These are phyloP conservation scores for Siniperca obscura DNA, from an alignment of 2,797 vertebrate species.

Conservation along the genomic window DNA sequence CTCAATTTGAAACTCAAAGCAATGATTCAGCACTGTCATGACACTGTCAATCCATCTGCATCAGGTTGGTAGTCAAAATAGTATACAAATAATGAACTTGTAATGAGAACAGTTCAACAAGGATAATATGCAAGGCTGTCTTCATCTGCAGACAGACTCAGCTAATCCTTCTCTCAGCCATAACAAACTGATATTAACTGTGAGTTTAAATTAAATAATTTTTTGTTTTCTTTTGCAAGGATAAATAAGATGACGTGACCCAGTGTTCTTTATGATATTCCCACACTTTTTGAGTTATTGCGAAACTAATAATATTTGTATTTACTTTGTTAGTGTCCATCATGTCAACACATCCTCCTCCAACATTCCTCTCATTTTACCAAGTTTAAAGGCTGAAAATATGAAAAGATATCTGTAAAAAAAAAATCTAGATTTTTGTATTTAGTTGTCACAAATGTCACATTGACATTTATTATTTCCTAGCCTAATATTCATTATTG, in stretches of 20 bases:
- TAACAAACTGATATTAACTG: not conserved
- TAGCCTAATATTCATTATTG: not conserved
- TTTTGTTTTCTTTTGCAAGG: not conserved
- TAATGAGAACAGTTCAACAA: not conserved
- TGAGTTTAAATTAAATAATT: not conserved
- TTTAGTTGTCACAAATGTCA: not conserved
- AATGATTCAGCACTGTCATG: not conserved
- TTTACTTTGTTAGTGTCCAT: not conserved
- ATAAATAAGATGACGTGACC: not conserved
- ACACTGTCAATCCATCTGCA: no score
- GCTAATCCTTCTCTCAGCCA: not conserved
- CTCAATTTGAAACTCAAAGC: not conserved
- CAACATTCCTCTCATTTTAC: not conserved
- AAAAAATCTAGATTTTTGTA: not conserved
- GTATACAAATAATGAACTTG: not conserved
- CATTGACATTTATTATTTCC: not conserved
- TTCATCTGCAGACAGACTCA: not conserved
- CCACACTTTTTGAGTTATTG: not conserved
- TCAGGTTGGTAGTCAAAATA: not conserved
- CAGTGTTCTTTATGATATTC: not conserved
- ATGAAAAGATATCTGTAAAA: not conserved
- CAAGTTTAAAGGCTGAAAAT: not conserved
- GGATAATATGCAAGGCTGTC: not conserved
- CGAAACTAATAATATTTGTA: constrained; percentile 5
- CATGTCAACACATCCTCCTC: not conserved